Percentiles rank a stretch among this genome's conserved stretches.
phyloP scores from a whole-genome alignment of 2,797 vertebrate species.

The Brachymystax lenok region DNA sequence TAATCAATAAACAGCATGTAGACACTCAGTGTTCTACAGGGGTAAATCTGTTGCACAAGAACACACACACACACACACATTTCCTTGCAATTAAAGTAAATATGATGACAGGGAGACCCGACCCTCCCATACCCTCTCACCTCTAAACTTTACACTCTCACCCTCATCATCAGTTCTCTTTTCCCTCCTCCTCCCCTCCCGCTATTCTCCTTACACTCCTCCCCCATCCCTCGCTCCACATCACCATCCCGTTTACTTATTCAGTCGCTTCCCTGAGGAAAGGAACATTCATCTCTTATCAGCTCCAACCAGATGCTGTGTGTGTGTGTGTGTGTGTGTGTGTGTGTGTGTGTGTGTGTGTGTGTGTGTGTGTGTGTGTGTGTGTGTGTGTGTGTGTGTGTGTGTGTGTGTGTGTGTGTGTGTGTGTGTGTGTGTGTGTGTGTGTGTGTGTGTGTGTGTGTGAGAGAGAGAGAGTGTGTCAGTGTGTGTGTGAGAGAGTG shows the following conservation, averaged over 20 bases:
- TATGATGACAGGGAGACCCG: neutral
- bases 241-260: constrained; percentile 50
- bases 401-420: neutral
- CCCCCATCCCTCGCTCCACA: constrained; percentile 23
- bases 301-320: constrained; percentile 63
- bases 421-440: neutral
- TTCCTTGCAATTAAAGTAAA: constrained; percentile 15
- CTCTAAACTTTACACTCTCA: constrained; percentile 35
- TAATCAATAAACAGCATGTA: constrained; percentile 6
- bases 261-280: constrained; percentile 55
- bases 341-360: constrained; percentile 12
- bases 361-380: constrained; percentile 35
- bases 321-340: constrained; percentile 4
- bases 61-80: constrained; percentile 1
- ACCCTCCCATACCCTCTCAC: constrained; percentile 1
- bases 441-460: constrained; percentile 8
- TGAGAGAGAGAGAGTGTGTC: too few species aligned
- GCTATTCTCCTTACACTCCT: neutral
- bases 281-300: constrained; percentile 73
- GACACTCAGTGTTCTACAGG: constrained; percentile 2
- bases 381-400: constrained; percentile 4
- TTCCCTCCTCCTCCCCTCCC: constrained; percentile 13
- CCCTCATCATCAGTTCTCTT: constrained; percentile 1
- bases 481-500: constrained; percentile 1
- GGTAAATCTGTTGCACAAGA: neutral